phyloP scores from a whole-genome alignment of 2,113 vertebrate species.

The Neofelis nebulosa region DNA sequence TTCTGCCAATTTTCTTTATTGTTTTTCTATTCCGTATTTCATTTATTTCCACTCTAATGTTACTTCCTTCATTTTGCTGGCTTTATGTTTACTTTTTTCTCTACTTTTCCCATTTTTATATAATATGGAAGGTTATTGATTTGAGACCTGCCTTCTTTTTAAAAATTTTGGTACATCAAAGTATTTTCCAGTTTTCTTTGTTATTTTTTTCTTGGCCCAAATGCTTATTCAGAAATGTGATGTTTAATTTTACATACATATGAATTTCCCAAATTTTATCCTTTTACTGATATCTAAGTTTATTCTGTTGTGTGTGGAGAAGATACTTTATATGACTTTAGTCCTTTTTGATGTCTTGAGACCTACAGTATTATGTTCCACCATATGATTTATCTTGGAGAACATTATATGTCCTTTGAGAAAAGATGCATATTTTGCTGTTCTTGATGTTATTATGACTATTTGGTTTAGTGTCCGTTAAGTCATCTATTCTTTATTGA shows the following conservation, averaged over 20 bases:
- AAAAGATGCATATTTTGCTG: background rate
- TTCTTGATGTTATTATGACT: background rate
- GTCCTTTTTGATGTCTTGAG: background rate
- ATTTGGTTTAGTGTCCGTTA: background rate
- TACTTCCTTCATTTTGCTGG: background rate
- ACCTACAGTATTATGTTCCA: background rate
- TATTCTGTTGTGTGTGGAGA: background rate
- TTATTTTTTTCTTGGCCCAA: background rate
- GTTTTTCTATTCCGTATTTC: background rate
- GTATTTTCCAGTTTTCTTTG: background rate
- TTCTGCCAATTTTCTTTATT: background rate
- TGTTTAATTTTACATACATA: background rate
- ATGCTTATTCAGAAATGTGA: background rate
- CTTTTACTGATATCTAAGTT: background rate
- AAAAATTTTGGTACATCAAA: background rate
- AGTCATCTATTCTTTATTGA: background rate
- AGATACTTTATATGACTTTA: background rate
- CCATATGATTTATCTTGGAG: background rate
- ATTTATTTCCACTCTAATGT: background rate
- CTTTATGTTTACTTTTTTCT: background rate
- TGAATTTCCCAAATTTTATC: background rate
- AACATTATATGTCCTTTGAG: background rate
- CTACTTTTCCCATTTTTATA: background rate
- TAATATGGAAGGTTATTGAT: background rate
- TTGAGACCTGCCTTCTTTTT: background rate